A percentile compares a stretch with the other conserved stretches of the same genome.
These are phyloP conservation scores for Canis aureus DNA, from an alignment of 2,113 vertebrate genomes.

Conservation along the genomic window DNA sequence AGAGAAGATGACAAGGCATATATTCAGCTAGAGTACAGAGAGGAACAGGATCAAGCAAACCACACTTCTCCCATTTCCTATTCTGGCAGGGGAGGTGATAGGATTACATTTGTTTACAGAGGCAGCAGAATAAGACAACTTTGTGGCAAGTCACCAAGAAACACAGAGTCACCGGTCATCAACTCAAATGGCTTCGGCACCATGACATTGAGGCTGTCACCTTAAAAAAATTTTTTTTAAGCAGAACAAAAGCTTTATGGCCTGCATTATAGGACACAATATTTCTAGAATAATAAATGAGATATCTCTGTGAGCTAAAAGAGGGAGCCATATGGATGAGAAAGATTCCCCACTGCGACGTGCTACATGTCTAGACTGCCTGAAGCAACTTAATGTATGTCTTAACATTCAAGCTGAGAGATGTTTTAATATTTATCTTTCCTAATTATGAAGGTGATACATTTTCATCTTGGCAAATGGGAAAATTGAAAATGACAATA, in stretches of 20 bases:
- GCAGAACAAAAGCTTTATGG: not conserved
- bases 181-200: not conserved
- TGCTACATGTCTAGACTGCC: not conserved
- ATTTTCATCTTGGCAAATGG: conserved; percentile 44
- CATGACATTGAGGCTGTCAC: not conserved
- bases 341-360: not conserved
- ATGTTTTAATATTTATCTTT: conserved; percentile 46
- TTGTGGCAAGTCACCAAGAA: not conserved
- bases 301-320: not conserved
- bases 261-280: not conserved
- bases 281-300: conserved; percentile 39
- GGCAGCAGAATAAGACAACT: not conserved
- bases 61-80: not conserved
- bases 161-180: not conserved
- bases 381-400: not conserved
- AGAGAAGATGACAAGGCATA: not conserved
- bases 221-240: not conserved
- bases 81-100: not conserved
- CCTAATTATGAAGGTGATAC: conserved; percentile 21
- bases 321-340: not conserved
- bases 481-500: conserved; percentile 14
- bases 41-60: not conserved
- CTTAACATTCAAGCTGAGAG: conserved; percentile 33
- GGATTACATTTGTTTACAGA: not conserved
- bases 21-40: not conserved